A percentile compares a stretch with the other conserved stretches of the same genome.
These are phyloP conservation scores for Macrobrachium nipponense DNA, from an alignment of 1,140 invertebrate species.

Conservation along the genomic window DNA sequence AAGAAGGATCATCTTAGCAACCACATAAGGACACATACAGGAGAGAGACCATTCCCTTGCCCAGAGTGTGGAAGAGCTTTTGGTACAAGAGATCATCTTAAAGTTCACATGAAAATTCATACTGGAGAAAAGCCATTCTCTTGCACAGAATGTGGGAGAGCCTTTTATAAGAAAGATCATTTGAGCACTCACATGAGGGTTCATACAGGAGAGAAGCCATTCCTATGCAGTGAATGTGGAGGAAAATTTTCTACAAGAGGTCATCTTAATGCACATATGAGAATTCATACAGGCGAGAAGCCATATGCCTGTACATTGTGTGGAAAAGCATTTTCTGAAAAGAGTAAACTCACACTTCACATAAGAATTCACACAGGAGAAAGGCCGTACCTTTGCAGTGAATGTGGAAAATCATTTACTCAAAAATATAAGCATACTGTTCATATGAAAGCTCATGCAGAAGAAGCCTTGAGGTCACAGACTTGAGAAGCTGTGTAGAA, in stretches of 20 bases:
- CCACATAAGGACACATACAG: not conserved
- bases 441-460: too few species aligned
- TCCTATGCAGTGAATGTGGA: not conserved
- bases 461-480: too few species aligned
- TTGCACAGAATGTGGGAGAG: constrained; percentile 3
- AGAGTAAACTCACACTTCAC: not conserved
- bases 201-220: constrained; percentile 17
- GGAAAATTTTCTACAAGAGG: not conserved
- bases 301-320: constrained; percentile 2
- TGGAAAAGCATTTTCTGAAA: not conserved
- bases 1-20: not conserved
- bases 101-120: constrained; percentile 1
- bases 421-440: too few species aligned
- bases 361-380: constrained; percentile 6
- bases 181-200: not conserved
- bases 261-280: not conserved
- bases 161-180: not conserved
- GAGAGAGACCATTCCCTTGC: not conserved
- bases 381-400: not conserved
- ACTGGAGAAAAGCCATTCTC: constrained; percentile 4
- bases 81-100: not conserved
- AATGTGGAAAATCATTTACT: too few species aligned
- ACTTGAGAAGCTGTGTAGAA: too few species aligned
- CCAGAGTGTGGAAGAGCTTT: constrained; percentile 4
- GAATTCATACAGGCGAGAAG: constrained; percentile 1